These are phyloP conservation scores for Rousettus madagascariensis DNA, from an alignment of 2,797 vertebrate species.

Conservation along the genomic window DNA sequence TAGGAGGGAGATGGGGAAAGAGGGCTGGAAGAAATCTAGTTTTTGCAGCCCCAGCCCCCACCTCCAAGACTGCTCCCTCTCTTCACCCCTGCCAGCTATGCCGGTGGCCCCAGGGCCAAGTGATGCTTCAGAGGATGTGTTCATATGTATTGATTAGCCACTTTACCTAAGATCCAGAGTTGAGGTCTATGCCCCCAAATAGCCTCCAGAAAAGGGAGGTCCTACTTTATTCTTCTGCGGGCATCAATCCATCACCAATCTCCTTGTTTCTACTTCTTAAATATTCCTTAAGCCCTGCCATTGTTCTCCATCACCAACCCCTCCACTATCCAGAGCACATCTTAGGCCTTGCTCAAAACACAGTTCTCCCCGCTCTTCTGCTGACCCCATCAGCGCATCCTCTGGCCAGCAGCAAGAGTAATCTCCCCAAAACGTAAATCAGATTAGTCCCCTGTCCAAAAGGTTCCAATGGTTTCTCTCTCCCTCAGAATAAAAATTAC, in stretches of 20 bases:
- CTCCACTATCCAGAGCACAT: background rate
- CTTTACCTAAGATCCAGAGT: background rate
- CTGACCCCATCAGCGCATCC: background rate
- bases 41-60: background rate
- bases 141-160: background rate
- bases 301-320: no score
- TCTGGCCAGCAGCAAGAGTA: background rate
- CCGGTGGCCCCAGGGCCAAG: background rate
- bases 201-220: background rate
- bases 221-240: background rate
- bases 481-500: background rate
- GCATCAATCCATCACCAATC: no score
- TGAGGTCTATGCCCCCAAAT: background rate
- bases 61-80: background rate
- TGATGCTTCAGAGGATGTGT: background rate
- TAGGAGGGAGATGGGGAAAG: background rate
- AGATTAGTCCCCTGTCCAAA: background rate
- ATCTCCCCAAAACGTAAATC: background rate
- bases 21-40: background rate
- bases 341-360: background rate
- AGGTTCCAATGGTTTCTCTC: background rate
- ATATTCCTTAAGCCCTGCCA: background rate
- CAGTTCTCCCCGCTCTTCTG: background rate
- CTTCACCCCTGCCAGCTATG: background rate
- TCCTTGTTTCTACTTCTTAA: background rate